A percentile compares a stretch with the other conserved stretches of the same genome.
Conservation (phyloP, 2,113 vertebrate genomes). For the Turdus rufiventris region DNA sequence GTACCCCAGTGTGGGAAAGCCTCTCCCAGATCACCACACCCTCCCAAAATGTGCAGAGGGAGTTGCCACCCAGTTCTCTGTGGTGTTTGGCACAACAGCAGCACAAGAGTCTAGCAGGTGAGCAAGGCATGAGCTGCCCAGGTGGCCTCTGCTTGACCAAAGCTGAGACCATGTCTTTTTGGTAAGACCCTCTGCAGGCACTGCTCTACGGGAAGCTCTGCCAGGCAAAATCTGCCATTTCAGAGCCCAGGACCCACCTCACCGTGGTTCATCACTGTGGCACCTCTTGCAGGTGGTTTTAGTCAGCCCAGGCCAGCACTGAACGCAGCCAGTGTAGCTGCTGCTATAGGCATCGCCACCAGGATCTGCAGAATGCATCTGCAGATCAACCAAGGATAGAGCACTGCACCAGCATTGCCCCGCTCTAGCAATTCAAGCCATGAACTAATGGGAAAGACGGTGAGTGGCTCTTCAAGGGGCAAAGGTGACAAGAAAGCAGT, state of each 20-base stretch:
- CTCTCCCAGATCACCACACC: background rate
- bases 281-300: background rate
- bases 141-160: background rate
- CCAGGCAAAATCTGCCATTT: background rate
- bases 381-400: background rate
- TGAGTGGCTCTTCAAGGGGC: background rate
- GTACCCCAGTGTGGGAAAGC: conserved; percentile 8
- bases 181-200: background rate
- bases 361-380: background rate
- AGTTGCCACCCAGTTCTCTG: background rate
- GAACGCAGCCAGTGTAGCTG: background rate
- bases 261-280: background rate
- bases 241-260: background rate
- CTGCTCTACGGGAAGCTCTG: accelerated
- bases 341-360: accelerated
- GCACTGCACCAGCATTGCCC: background rate
- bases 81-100: background rate
- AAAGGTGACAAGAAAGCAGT: background rate
- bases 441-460: background rate
- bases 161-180: background rate
- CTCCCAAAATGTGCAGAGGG: background rate
- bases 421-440: background rate
- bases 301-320: background rate
- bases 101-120: background rate
- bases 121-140: background rate